phyloP scores from a whole-genome alignment of 1,140 invertebrate species.

The Cydia pomonella region DNA sequence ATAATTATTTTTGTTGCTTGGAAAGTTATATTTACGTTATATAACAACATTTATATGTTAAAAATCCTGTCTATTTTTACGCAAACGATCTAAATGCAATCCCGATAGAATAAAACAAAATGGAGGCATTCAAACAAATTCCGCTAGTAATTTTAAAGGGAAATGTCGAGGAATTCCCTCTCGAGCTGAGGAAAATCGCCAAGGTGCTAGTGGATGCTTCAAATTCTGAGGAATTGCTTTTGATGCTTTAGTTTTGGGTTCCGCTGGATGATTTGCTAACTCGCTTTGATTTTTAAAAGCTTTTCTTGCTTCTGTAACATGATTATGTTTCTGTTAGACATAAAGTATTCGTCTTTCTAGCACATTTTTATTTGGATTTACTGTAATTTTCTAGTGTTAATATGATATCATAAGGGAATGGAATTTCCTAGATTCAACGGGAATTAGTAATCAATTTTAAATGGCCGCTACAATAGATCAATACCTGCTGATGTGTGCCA shows the following conservation, averaged over 20 bases:
- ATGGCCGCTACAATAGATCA: too few species aligned
- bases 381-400: too few species aligned
- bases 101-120: slow-evolving; percentile 26
- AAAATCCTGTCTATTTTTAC: neutral
- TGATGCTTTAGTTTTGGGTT: slow-evolving; percentile 31
- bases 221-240: slow-evolving; percentile 32
- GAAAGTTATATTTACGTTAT: too few species aligned
- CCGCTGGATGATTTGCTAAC: neutral
- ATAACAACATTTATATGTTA: neutral
- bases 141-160: slow-evolving; percentile 31
- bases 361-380: too few species aligned
- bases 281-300: neutral
- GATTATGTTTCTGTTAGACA: too few species aligned
- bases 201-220: slow-evolving; percentile 32
- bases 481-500: too few species aligned
- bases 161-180: slow-evolving; percentile 25
- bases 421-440: too few species aligned
- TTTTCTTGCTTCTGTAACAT: neutral
- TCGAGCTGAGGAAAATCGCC: slow-evolving; percentile 5
- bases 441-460: too few species aligned
- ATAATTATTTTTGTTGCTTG: too few species aligned
- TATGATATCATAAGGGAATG: too few species aligned
- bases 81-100: slow-evolving; percentile 8
- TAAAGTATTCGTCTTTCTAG: too few species aligned
- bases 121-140: slow-evolving; percentile 18